Base-by-base conservation (phyloP, 2,113 vertebrate species). In the Mormyrus lacerda region DNA sequence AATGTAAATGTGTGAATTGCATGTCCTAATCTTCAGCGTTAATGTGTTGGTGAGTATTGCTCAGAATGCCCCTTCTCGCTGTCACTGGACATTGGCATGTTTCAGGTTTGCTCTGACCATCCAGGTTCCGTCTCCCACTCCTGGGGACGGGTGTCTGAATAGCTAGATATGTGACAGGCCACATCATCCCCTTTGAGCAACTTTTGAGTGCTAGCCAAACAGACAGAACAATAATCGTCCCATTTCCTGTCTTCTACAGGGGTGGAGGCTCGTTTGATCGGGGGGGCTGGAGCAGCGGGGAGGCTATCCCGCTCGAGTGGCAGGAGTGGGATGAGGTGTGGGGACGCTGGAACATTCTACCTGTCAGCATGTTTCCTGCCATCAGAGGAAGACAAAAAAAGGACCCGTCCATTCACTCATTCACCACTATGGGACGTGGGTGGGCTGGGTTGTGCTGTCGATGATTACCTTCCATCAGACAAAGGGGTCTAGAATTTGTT, bases 401-500 rank as follows among this genome's bases (percentile, higher is more conserved):
- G 90, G 87, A 39, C 87, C 89, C 89, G 90, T 85, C 89, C 89
- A 90, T 92, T 88, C 89, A 92, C 90, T 92, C 92, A 90, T 91
- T 73, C 87, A 89, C 73, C 90, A 91, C 91, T 91, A 90, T 89
- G 91, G 91, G 87, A 89, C 85, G 90, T 92, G 88, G 89, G 90
- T 69, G 91, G 86, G 91, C 91, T 91, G 90, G 39, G 44, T 84
- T 24, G 21, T 24, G 82, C 82, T 87, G 90, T 76, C 35, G 91
- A 90, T 90, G 89, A 94, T 94, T 95, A 91, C 90, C 91, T 94
- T 90, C 84, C 76, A 83, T 48, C 87, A 92, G 13, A 95, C 94
- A 95, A 95, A 94, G 94, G 42, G 88, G 53, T 92, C 91, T 92
- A 92, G 93, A 93, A 93, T 93, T 91, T 93, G 92, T 93, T 91